These are phyloP conservation scores for Trissolcus japonicus DNA, from an alignment of 2,888 invertebrate genomes.

Conservation along the genomic window DNA sequence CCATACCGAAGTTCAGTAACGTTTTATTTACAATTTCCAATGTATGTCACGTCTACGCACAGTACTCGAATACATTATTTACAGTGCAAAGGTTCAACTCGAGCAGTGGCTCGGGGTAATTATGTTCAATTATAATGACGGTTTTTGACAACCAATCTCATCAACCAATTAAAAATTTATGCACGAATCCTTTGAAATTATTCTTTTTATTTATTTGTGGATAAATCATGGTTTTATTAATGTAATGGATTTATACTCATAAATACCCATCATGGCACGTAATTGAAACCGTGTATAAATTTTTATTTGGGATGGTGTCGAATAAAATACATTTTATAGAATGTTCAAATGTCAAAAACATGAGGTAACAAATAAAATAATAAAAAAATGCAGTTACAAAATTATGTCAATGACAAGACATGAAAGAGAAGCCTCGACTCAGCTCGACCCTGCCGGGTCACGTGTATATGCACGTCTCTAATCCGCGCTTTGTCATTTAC, in stretches of 20 bases:
- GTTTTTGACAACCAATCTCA: too few relatives aligned
- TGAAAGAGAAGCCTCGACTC: conserved; percentile 46
- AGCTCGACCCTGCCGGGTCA: conserved; percentile 44
- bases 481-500: conserved; percentile 40
- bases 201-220: not conserved
- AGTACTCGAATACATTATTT: conserved; percentile 18
- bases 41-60: conserved; percentile 8
- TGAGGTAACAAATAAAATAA: not conserved
- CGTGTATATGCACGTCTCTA: conserved; percentile 28
- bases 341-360: too few relatives aligned
- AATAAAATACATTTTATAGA: too few relatives aligned
- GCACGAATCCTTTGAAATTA: not conserved
- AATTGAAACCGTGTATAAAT: too few relatives aligned
- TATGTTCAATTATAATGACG: too few relatives aligned
- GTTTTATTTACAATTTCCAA: conserved; percentile 30
- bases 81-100: conserved; percentile 18
- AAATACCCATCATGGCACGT: too few relatives aligned
- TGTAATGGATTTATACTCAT: too few relatives aligned
- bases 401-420: conserved; percentile 51
- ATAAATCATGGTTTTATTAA: not conserved
- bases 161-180: not conserved
- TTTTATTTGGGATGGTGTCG: too few relatives aligned
- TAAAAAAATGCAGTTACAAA: conserved; percentile 12
- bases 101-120: not conserved
- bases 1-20: conserved; percentile 5